These are phyloP conservation scores for Takifugu bimaculatus DNA, from an alignment of 2,113 vertebrate species.

Conservation along the genomic window DNA sequence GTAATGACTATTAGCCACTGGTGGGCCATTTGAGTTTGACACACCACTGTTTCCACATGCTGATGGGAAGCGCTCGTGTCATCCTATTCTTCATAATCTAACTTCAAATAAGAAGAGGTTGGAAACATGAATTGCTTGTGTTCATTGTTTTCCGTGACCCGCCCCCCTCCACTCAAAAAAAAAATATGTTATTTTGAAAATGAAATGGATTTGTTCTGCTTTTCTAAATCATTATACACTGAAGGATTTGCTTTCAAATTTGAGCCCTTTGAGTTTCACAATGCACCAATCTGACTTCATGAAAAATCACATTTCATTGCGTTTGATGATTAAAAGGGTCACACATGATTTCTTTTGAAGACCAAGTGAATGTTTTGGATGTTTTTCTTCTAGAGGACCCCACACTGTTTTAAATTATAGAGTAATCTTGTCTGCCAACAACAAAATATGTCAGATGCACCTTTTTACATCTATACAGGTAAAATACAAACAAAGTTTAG, in stretches of 20 bases:
- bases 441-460: constrained; percentile 3
- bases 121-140: too few species aligned
- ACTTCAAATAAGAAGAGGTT: too few species aligned
- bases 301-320: too few species aligned
- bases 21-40: not conserved
- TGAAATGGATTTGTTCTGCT: too few species aligned
- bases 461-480: constrained; percentile 44
- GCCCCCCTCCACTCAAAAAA: too few species aligned
- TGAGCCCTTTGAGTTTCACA: constrained; percentile 8
- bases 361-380: not conserved
- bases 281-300: not conserved
- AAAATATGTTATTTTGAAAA: too few species aligned
- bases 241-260: not conserved
- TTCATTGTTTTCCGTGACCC: too few species aligned
- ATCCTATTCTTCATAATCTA: too few species aligned
- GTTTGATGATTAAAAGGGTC: too few species aligned
- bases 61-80: too few species aligned
- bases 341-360: not conserved
- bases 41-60: not conserved
- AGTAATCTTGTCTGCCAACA: constrained; percentile 32
- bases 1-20: not conserved
- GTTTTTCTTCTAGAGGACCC: not conserved
- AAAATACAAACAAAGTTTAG: too few species aligned
- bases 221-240: not conserved
- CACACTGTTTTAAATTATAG: not conserved